Evolutionary conservation across 2,797 vertebrate genomes (phyloP).

Genomic region (Moxostoma hubbsi): DNA sequence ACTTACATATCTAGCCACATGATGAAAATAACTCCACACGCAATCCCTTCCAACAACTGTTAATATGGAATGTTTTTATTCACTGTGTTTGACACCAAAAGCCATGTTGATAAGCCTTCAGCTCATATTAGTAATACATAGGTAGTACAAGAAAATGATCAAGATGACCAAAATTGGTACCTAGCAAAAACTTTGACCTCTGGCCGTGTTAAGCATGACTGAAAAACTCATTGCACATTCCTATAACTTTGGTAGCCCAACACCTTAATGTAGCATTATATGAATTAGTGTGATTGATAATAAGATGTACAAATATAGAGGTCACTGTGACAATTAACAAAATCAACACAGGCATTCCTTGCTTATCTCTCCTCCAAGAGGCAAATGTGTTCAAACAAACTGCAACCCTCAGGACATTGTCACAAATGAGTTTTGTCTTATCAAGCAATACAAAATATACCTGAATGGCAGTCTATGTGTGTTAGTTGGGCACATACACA

Average conservation of each 20-base stretch:
- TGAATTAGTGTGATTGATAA: constrained; percentile 52
- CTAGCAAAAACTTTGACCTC: constrained; percentile 48
- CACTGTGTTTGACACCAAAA: constrained; percentile 55
- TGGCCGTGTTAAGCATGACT: constrained; percentile 52
- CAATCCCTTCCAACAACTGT: background rate
- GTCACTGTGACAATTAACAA: constrained; percentile 56
- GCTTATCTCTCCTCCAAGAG: constrained; percentile 46
- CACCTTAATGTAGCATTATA: constrained; percentile 48
- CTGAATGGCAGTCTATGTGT: constrained; percentile 34
- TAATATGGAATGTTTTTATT: constrained; percentile 60
- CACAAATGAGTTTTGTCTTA: constrained; percentile 30
- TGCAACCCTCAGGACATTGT: constrained; percentile 22
- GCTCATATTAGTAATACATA: constrained; percentile 48
- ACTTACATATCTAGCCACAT: background rate
- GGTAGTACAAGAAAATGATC: constrained; percentile 48
- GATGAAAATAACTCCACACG: background rate
- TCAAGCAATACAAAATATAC: constrained; percentile 60
- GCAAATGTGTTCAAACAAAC: constrained; percentile 44
- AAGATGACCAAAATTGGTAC: constrained; percentile 48
- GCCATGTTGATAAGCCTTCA: constrained; percentile 53
- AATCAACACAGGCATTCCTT: constrained; percentile 42
- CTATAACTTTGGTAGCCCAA: constrained; percentile 45
- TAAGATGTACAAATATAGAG: constrained; percentile 55
- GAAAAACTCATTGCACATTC: constrained; percentile 56
- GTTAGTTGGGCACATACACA: constrained; percentile 45